Conservation (phyloP, 2,113 vertebrate species). For the Phodopus roborovskii region DNA sequence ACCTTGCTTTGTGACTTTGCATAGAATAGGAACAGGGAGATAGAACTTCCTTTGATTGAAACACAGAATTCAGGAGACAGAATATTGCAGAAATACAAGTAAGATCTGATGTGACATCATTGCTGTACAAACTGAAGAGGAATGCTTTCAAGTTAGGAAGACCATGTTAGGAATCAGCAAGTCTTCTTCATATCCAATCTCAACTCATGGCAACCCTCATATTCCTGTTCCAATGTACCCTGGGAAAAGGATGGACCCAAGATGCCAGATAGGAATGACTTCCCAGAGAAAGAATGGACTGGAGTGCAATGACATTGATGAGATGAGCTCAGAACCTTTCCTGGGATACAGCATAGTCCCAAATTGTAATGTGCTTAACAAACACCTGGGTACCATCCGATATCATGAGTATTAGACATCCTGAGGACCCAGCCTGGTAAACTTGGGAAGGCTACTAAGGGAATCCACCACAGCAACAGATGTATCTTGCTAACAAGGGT, state of each 20-base stretch:
- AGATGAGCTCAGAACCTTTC: neutral
- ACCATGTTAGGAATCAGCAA: neutral
- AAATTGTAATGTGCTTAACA: neutral
- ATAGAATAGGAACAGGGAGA: accelerated
- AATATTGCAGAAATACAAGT: neutral
- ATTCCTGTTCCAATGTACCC: too few species aligned
- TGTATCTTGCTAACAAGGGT: neutral
- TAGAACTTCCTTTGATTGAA: neutral
- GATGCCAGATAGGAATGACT: too few species aligned
- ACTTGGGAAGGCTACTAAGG: neutral
- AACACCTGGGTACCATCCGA: neutral
- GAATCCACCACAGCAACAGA: too few species aligned
- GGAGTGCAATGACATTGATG: accelerated
- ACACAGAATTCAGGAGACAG: accelerated
- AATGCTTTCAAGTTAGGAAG: neutral
- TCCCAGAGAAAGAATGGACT: neutral
- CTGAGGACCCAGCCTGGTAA: too few species aligned
- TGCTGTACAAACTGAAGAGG: neutral
- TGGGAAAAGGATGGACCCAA: accelerated
- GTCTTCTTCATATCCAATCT: neutral
- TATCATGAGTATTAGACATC: neutral
- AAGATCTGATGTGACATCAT: neutral
- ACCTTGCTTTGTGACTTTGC: neutral
- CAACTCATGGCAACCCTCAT: neutral
- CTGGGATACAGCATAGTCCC: neutral